Conservation (phyloP, 2,797 vertebrate genomes). For the Pygocentrus nattereri region DNA sequence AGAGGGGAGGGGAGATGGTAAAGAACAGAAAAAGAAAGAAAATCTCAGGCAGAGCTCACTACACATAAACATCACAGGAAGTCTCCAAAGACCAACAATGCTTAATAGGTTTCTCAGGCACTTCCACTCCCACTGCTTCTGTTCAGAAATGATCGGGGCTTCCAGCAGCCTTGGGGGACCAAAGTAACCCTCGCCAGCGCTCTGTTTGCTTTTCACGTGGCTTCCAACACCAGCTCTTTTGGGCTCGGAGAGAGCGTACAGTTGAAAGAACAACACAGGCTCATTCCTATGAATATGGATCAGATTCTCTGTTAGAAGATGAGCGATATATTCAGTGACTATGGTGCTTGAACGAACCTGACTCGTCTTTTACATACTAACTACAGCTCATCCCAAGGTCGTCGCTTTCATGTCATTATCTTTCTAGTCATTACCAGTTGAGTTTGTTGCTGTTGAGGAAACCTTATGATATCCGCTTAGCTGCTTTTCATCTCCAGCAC, state of each 20-base stretch:
- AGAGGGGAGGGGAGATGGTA: background rate
- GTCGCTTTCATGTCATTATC: background rate
- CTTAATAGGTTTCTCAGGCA: conserved; percentile 39
- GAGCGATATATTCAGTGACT: conserved; percentile 16
- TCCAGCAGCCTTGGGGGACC: conserved; percentile 26
- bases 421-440: background rate
- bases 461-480: background rate
- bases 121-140: conserved; percentile 29
- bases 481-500: background rate
- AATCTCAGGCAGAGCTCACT: conserved; percentile 19
- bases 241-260: conserved; percentile 30
- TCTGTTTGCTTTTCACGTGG: conserved; percentile 29
- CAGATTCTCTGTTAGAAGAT: conserved; percentile 22
- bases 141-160: background rate
- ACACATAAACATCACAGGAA: conserved; percentile 21
- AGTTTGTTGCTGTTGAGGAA: background rate
- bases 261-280: conserved; percentile 21
- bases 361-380: conserved; percentile 39
- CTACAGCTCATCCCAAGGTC: conserved; percentile 26
- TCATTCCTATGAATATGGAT: conserved; percentile 43
- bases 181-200: background rate
- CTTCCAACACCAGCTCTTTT: conserved; percentile 4
- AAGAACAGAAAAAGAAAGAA: conserved; percentile 26
- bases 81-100: conserved; percentile 25
- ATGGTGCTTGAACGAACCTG: conserved; percentile 1